A percentile compares a stretch with the other conserved stretches of the same genome.
These are phyloP conservation scores for Cydia amplana DNA, from an alignment of 1,140 invertebrate genomes.

Conservation along the genomic window DNA sequence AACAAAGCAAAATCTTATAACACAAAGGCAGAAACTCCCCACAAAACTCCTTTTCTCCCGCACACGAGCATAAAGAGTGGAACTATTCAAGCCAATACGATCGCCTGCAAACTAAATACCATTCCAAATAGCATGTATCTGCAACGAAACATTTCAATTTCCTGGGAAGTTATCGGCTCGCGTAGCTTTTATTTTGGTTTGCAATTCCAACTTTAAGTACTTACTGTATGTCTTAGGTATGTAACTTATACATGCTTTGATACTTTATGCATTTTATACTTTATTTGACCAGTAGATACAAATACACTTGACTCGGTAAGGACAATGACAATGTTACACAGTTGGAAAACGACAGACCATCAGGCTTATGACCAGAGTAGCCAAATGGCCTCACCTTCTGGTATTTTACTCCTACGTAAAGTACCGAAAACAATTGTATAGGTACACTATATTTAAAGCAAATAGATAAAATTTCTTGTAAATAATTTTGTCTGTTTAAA, in stretches of 20 bases:
- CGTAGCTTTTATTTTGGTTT: slow-evolving; percentile 28
- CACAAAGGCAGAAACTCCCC: neutral
- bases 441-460: too few species aligned
- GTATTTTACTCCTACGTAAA: too few species aligned
- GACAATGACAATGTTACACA: too few species aligned
- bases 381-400: too few species aligned
- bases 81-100: slow-evolving; percentile 28
- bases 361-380: too few species aligned
- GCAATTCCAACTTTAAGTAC: slow-evolving; percentile 8
- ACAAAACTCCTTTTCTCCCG: neutral
- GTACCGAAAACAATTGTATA: too few species aligned
- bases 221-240: neutral
- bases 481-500: too few species aligned
- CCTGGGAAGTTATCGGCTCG: slow-evolving; percentile 25
- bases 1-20: neutral
- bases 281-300: too few species aligned
- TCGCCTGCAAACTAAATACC: slow-evolving; percentile 1
- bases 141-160: slow-evolving; percentile 32
- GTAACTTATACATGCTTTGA: neutral
- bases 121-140: slow-evolving; percentile 22
- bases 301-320: too few species aligned
- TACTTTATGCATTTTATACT: neutral
- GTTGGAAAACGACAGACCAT: too few species aligned
- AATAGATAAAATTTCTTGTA: too few species aligned
- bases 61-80: slow-evolving; percentile 7